phyloP scores from a whole-genome alignment of 2,888 invertebrate species.

The Tetropium fuscum region DNA sequence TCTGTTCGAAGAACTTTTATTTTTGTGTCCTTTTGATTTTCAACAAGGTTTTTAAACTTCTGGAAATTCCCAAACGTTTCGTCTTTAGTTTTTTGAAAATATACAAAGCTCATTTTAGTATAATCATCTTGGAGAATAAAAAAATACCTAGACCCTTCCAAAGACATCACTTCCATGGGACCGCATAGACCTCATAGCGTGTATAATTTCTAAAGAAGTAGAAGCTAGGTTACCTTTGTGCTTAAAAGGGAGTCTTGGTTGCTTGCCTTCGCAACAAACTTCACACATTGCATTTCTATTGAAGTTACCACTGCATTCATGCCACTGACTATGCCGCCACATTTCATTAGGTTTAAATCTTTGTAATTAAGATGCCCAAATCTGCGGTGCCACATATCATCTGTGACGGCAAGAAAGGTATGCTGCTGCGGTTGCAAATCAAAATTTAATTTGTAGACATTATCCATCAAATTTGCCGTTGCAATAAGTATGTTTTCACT shows the following conservation, averaged over 20 bases:
- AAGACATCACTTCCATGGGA: conserved; percentile 22
- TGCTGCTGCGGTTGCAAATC: conserved; percentile 33
- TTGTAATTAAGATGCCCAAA: conserved; percentile 25
- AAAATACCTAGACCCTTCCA: conserved; percentile 16
- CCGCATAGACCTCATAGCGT: conserved; percentile 27
- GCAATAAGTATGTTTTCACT: conserved; percentile 37
- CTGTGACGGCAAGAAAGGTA: conserved; percentile 40
- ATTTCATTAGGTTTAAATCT: conserved; percentile 23
- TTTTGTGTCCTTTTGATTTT: background rate
- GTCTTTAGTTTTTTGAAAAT: conserved; percentile 14
- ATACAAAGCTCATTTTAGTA: conserved; percentile 17
- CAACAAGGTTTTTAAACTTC: conserved; percentile 47
- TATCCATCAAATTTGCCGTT: conserved; percentile 35
- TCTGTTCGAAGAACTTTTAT: background rate
- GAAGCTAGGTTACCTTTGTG: conserved; percentile 14
- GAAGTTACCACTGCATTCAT: conserved; percentile 1
- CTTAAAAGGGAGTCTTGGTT: conserved; percentile 18
- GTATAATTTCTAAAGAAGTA: conserved; percentile 15
- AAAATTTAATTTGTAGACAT: conserved; percentile 41
- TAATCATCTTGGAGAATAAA: conserved; percentile 17
- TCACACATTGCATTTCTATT: conserved; percentile 9
- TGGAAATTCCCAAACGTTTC: conserved; percentile 22
- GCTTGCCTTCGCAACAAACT: conserved; percentile 27
- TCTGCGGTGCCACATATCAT: conserved; percentile 33
- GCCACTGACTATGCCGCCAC: conserved; percentile 25